phyloP scores from a whole-genome alignment of 2,888 invertebrate genomes.

The Amphipyra berbera region DNA sequence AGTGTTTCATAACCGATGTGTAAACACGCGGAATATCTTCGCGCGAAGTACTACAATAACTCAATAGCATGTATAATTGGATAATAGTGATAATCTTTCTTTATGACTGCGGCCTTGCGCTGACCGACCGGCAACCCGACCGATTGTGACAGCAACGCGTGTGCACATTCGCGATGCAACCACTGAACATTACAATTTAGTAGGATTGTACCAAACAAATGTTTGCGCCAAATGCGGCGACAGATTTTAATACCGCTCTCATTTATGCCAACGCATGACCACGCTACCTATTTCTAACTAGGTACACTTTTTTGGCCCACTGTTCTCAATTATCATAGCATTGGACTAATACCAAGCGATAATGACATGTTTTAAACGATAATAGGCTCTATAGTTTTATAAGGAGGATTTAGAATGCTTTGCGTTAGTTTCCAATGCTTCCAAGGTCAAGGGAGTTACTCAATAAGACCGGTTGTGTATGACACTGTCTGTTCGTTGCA shows the following conservation, averaged over 20 bases:
- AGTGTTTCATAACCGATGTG: constrained; percentile 62
- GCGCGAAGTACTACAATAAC: constrained; percentile 74
- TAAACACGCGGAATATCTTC: constrained; percentile 62
- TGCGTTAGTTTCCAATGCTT: constrained; percentile 46
- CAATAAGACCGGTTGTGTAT: constrained; percentile 77
- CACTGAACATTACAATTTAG: constrained; percentile 39
- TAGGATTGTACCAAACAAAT: constrained; percentile 55
- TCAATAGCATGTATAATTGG: constrained; percentile 81
- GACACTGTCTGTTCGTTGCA: constrained; percentile 71
- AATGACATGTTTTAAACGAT: constrained; percentile 75
- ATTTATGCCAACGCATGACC: constrained; percentile 64
- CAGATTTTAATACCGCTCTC: constrained; percentile 52
- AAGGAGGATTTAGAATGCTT: constrained; percentile 69
- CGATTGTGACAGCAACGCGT: constrained; percentile 42
- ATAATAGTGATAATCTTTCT: constrained; percentile 82
- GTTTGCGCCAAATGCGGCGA: constrained; percentile 62
- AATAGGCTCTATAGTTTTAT: constrained; percentile 70
- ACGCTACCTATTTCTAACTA: constrained; percentile 65
- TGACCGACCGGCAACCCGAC: constrained; percentile 64
- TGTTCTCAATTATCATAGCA: constrained; percentile 81
- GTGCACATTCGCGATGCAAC: constrained; percentile 10
- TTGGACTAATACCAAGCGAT: constrained; percentile 87
- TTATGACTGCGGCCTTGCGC: constrained; percentile 75
- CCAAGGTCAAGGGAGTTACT: constrained; percentile 84
- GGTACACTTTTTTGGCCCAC: constrained; percentile 83